A percentile compares a stretch with the other conserved stretches of the same genome.
Evolutionary conservation across 2,888 invertebrate genomes (phyloP).

Genomic region (Theretra japonica): DNA sequence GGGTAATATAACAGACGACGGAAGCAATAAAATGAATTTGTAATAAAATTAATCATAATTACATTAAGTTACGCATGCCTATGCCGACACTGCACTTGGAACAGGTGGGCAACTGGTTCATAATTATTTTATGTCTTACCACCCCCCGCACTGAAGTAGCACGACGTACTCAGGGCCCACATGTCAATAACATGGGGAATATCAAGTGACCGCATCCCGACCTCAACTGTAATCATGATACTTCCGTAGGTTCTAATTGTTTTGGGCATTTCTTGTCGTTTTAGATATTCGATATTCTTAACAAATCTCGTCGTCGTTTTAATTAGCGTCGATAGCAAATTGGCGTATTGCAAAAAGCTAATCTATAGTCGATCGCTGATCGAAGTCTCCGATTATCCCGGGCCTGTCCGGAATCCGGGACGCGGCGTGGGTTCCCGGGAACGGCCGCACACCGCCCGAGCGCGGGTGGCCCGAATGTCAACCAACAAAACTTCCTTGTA

Average conservation of each 20-base stretch:
- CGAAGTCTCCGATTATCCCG: constrained; percentile 37
- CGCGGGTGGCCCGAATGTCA: constrained; percentile 10
- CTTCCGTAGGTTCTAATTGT: not conserved
- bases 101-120: constrained; percentile 2
- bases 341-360: not conserved
- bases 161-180: not conserved
- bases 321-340: not conserved
- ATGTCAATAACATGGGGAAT: not conserved
- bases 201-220: no score
- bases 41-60: constrained; percentile 24
- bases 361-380: constrained; percentile 29
- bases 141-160: not conserved
- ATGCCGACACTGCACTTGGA: not conserved
- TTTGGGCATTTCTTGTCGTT: not conserved
- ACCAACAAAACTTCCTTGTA: constrained; percentile 14
- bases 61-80: not conserved
- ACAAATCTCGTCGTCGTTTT: not conserved
- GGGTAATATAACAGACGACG: not conserved
- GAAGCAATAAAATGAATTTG: constrained; percentile 2
- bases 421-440: constrained; percentile 37
- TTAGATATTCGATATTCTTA: not conserved
- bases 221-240: no score
- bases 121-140: not conserved
- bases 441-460: constrained; percentile 1
- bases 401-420: constrained; percentile 41